Percentiles rank a stretch among this genome's conserved stretches.
Conservation (phyloP, 2,113 vertebrate species). For the Accipiter cooperii region DNA sequence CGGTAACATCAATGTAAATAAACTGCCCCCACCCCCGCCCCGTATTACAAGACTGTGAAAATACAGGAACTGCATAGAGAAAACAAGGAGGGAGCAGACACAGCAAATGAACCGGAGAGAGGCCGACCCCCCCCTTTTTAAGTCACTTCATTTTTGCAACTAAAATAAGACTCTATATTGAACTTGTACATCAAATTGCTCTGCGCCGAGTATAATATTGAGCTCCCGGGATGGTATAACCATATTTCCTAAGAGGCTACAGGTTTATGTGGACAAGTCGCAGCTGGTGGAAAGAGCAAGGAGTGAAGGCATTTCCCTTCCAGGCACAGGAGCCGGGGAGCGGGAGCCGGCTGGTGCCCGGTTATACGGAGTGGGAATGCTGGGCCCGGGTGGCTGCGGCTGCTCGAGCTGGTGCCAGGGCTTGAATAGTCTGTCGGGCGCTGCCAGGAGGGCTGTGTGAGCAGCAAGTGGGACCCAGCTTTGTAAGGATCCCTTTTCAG, state of each 20-base stretch:
- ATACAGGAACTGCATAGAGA: accelerated
- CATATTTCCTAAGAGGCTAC: neutral
- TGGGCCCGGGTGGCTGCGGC: neutral
- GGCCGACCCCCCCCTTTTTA: neutral
- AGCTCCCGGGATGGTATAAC: neutral
- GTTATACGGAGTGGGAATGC: neutral
- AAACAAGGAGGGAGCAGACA: neutral
- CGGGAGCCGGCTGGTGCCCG: neutral
- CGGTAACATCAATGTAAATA: neutral
- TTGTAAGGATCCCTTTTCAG: slow-evolving; percentile 43
- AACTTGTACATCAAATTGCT: neutral
- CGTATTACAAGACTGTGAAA: neutral
- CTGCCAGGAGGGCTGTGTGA: slow-evolving; percentile 6
- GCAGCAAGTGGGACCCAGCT: neutral
- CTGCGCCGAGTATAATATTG: neutral
- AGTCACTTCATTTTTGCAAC: neutral
- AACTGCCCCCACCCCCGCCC: accelerated
- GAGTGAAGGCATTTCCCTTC: neutral
- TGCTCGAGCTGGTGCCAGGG: neutral
- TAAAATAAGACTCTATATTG: neutral
- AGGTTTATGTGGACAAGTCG: neutral
- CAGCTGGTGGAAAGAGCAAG: neutral
- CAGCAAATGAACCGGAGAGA: neutral
- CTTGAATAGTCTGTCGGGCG: neutral
- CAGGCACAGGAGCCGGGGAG: neutral